These are phyloP conservation scores for Patella pellucida DNA, from an alignment of 2,888 invertebrate genomes.

Conservation along the genomic window DNA sequence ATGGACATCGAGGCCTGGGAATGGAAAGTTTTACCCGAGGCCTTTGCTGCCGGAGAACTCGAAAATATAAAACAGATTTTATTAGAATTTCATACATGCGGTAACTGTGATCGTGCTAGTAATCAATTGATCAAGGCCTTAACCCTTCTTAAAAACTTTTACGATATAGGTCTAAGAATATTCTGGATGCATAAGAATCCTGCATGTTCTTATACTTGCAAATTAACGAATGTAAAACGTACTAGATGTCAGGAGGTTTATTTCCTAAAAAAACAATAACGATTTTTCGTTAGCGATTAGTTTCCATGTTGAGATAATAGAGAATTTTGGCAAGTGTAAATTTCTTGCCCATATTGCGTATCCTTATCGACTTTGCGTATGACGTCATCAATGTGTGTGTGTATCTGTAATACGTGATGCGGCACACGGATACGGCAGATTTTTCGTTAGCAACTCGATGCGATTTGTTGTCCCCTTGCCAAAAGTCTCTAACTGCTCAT, in stretches of 20 bases:
- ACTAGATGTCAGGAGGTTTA: slow-evolving; percentile 50
- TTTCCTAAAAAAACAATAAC: slow-evolving; percentile 6
- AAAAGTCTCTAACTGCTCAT: too few species aligned
- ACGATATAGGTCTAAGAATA: slow-evolving; percentile 51
- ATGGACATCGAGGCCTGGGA: slow-evolving; percentile 61
- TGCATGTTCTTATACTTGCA: slow-evolving; percentile 52
- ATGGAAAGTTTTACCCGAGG: slow-evolving; percentile 49
- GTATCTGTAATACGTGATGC: too few species aligned
- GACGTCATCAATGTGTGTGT: too few species aligned
- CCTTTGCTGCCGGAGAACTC: slow-evolving; percentile 43
- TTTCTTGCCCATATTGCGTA: too few species aligned
- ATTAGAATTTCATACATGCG: slow-evolving; percentile 52
- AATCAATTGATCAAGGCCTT: slow-evolving; percentile 47
- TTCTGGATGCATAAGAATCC: slow-evolving; percentile 52
- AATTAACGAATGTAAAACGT: slow-evolving; percentile 42
- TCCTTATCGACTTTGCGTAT: too few species aligned
- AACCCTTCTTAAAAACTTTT: slow-evolving; percentile 46
- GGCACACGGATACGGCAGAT: too few species aligned
- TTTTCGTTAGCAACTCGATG: too few species aligned
- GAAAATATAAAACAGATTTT: slow-evolving; percentile 45
- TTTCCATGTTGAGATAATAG: too few species aligned
- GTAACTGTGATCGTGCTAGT: slow-evolving; percentile 42
- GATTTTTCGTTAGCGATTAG: background rate
- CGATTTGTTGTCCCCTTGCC: too few species aligned
- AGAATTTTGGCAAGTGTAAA: too few species aligned